Percentiles rank a stretch among this genome's conserved stretches.
These are phyloP conservation scores for Sarcophaga variegata DNA, from an alignment of 2,888 invertebrate species.

Conservation along the genomic window DNA sequence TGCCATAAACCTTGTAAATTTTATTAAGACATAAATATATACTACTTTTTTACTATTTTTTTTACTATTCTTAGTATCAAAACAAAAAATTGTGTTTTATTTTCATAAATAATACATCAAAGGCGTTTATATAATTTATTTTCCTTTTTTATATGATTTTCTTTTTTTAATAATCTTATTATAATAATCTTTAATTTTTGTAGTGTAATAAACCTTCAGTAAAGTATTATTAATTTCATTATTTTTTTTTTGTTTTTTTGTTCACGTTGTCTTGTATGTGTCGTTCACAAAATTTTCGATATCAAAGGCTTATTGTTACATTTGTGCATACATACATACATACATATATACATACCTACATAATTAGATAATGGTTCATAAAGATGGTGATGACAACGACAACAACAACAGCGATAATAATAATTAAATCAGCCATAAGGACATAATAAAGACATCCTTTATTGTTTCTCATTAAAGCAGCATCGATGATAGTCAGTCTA, in stretches of 20 bases:
- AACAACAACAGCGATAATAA: not conserved
- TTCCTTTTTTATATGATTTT: not conserved
- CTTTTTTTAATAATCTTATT: constrained; percentile 33
- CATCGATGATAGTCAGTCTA: constrained; percentile 15
- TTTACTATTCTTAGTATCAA: not conserved
- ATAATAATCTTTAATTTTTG: constrained; percentile 14
- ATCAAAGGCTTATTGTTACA: constrained; percentile 4
- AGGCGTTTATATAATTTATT: not conserved
- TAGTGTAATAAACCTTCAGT: constrained; percentile 26
- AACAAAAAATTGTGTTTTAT: not conserved
- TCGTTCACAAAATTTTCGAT: not conserved
- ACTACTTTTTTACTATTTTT: not conserved
- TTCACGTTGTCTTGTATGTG: not conserved
- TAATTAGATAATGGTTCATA: constrained; percentile 8
- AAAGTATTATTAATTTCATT: constrained; percentile 6
- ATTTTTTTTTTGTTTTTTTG: constrained; percentile 8
- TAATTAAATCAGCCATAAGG: not conserved
- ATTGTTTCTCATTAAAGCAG: not conserved
- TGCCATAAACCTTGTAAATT: constrained; percentile 10
- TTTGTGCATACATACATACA: not conserved
- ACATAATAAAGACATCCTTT: not conserved
- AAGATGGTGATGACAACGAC: constrained; percentile 18
- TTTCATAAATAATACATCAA: not conserved
- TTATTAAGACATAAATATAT: not conserved
- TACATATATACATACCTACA: too few relatives aligned